Evolutionary conservation across 2,888 invertebrate genomes (phyloP).

Genomic region (Agriopis marginaria): DNA sequence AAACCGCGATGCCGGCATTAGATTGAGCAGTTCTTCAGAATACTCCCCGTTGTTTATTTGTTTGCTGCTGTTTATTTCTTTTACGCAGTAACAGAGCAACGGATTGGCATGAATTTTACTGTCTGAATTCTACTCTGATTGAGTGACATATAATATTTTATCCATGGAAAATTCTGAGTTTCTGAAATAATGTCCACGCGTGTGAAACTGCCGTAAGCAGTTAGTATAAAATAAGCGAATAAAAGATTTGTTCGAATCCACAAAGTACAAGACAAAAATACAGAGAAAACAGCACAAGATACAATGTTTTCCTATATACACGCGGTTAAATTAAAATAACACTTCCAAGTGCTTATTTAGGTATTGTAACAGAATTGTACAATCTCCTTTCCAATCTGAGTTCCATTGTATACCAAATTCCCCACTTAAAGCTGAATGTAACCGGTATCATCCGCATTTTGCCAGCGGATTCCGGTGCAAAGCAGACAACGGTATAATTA

Average conservation of each 20-base stretch:
- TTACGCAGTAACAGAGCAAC: no score
- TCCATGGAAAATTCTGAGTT: no score
- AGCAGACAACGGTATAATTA: slow-evolving; percentile 8
- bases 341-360: slow-evolving; percentile 10
- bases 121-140: no score
- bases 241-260: not conserved
- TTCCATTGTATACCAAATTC: slow-evolving; percentile 29
- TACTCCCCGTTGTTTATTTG: no score
- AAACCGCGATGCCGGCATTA: no score
- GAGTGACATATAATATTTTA: no score
- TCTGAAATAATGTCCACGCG: no score
- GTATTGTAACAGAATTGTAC: slow-evolving; percentile 29
- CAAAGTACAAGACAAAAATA: not conserved
- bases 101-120: no score
- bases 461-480: slow-evolving; percentile 26
- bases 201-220: no score
- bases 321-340: slow-evolving; percentile 17
- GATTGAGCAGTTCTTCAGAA: no score
- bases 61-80: no score
- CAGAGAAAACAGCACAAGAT: slow-evolving; percentile 1
- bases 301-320: not conserved
- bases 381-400: slow-evolving; percentile 32
- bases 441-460: slow-evolving; percentile 34
- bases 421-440: slow-evolving; percentile 29
- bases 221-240: not conserved